A percentile compares a stretch with the other conserved stretches of the same genome.
Evolutionary conservation across 2,113 vertebrate genomes (phyloP).

Genomic region (Callithrix jacchus): DNA sequence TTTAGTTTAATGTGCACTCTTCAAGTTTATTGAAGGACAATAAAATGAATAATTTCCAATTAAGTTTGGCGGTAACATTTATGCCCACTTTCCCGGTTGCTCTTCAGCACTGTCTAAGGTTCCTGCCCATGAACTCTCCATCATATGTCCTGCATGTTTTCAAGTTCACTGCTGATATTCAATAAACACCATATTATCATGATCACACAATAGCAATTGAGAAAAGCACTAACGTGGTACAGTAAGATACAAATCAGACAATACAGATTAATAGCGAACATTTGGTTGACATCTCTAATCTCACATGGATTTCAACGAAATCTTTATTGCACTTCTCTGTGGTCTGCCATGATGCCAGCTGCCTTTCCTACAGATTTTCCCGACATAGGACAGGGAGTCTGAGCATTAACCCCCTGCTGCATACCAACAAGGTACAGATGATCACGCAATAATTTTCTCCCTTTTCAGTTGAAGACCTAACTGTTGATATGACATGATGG

Average conservation of each 20-base stretch:
- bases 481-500: conserved; percentile 35
- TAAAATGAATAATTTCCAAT: neutral
- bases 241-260: conserved; percentile 63
- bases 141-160: neutral
- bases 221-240: conserved; percentile 52
- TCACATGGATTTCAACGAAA: conserved; percentile 34
- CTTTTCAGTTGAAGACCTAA: conserved; percentile 1
- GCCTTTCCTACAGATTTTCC: conserved; percentile 65
- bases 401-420: conserved; percentile 53
- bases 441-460: neutral
- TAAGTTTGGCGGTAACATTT: neutral
- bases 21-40: neutral
- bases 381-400: neutral
- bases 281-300: conserved; percentile 61
- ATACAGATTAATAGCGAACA: conserved; percentile 58
- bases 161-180: neutral
- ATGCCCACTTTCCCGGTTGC: neutral
- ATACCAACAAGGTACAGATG: conserved; percentile 53
- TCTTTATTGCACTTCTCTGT: conserved; percentile 27
- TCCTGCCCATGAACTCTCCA: neutral
- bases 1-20: neutral
- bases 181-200: conserved; percentile 34
- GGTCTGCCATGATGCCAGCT: conserved; percentile 43
- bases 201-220: neutral
- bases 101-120: neutral